phyloP scores from a whole-genome alignment of 2,888 invertebrate genomes.

The Tipula confusa region DNA sequence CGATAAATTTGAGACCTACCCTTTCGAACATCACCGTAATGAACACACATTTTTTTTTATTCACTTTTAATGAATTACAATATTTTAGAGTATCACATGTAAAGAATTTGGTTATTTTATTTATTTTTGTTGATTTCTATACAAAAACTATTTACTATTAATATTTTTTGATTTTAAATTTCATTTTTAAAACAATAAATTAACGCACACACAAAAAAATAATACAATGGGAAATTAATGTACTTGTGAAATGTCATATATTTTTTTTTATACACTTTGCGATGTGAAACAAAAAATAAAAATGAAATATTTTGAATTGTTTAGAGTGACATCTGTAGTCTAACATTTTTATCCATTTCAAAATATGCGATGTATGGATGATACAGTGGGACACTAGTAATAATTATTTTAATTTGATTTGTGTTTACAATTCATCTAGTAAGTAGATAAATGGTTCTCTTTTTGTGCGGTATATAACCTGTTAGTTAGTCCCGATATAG shows the following conservation, averaged over 20 bases:
- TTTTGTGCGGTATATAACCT: too few relatives aligned
- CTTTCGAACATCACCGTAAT: slow-evolving; percentile 3
- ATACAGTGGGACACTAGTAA: neutral
- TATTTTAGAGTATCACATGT: neutral
- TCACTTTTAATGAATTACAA: neutral
- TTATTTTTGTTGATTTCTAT: neutral
- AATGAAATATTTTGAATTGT: neutral
- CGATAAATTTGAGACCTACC: neutral
- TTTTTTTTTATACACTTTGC: neutral
- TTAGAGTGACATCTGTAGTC: neutral
- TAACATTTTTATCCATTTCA: neutral
- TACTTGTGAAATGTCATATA: neutral
- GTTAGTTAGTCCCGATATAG: too few relatives aligned
- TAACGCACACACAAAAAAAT: neutral
- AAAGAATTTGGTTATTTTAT: neutral
- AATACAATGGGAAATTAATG: slow-evolving; percentile 20
- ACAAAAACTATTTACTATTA: neutral
- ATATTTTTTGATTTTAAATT: slow-evolving; percentile 17
- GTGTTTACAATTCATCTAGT: too few relatives aligned
- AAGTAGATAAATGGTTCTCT: too few relatives aligned
- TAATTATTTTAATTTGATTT: too few relatives aligned
- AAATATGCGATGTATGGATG: neutral
- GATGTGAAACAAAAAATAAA: neutral
- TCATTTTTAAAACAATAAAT: slow-evolving; percentile 21
- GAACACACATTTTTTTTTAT: neutral